Conservation (phyloP, 2,888 invertebrate species). For the Lapara coniferarum region DNA sequence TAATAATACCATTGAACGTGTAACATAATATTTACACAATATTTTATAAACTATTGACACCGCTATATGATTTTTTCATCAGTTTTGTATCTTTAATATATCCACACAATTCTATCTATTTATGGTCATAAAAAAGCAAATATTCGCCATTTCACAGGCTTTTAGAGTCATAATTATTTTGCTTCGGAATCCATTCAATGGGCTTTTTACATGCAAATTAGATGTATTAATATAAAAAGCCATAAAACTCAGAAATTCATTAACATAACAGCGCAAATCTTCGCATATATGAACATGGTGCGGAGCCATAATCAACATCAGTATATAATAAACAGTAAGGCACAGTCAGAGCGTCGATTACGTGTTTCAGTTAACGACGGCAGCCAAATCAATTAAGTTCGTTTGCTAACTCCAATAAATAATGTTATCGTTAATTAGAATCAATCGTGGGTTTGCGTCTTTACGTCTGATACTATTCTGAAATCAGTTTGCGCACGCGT, state of each 20-base stretch:
- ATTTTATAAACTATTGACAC: neutral
- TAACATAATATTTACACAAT: neutral
- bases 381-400: conserved; percentile 79
- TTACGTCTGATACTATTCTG: conserved; percentile 71
- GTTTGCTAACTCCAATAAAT: conserved; percentile 81
- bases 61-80: neutral
- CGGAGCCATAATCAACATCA: conserved; percentile 50
- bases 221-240: neutral
- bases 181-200: neutral
- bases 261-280: conserved; percentile 24
- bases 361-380: conserved; percentile 38
- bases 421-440: conserved; percentile 82
- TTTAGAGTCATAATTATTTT: neutral
- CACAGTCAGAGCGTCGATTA: conserved; percentile 22
- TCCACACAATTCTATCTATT: neutral
- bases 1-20: neutral
- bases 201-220: conserved; percentile 12
- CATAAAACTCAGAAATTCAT: conserved; percentile 25
- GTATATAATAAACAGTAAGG: conserved; percentile 55
- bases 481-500: conserved; percentile 66
- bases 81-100: neutral
- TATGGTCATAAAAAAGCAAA: conserved; percentile 5
- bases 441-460: conserved; percentile 78
- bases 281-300: conserved; percentile 32
- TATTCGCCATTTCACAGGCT: neutral